phyloP scores from a whole-genome alignment of 2,113 vertebrate genomes.

The Brachirus orientalis region DNA sequence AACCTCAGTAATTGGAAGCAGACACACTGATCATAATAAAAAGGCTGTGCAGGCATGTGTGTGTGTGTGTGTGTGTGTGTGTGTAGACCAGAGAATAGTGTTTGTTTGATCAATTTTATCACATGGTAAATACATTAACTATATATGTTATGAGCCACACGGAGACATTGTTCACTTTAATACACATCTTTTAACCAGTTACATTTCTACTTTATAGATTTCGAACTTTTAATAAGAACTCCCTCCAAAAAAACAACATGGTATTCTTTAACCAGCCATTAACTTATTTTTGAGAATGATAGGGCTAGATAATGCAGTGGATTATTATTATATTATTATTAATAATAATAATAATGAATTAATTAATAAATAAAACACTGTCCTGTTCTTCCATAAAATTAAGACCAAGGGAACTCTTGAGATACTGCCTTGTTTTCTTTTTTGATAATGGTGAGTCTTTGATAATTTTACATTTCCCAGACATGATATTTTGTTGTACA shows the following conservation, averaged over 20 bases:
- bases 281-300: too few species aligned
- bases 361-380: too few species aligned
- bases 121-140: neutral
- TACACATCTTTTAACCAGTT: neutral
- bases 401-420: too few species aligned
- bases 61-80: neutral
- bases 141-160: neutral
- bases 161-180: neutral
- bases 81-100: conserved; percentile 2
- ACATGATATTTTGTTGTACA: too few species aligned
- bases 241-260: neutral
- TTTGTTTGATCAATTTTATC: conserved; percentile 2
- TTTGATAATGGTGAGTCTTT: too few species aligned
- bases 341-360: too few species aligned
- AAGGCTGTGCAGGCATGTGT: conserved; percentile 4
- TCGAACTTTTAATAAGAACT: conserved; percentile 5
- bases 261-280: too few species aligned
- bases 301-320: too few species aligned
- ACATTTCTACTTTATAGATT: neutral
- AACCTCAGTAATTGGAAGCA: conserved; percentile 74
- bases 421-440: too few species aligned
- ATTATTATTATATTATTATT: too few species aligned
- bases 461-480: too few species aligned
- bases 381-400: too few species aligned
- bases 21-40: conserved; percentile 60